Evolutionary conservation across 2,888 invertebrate species (phyloP), one percentile per base, ranked within the genome.

Genomic region (Zygothrica quintamaculata): DNA sequence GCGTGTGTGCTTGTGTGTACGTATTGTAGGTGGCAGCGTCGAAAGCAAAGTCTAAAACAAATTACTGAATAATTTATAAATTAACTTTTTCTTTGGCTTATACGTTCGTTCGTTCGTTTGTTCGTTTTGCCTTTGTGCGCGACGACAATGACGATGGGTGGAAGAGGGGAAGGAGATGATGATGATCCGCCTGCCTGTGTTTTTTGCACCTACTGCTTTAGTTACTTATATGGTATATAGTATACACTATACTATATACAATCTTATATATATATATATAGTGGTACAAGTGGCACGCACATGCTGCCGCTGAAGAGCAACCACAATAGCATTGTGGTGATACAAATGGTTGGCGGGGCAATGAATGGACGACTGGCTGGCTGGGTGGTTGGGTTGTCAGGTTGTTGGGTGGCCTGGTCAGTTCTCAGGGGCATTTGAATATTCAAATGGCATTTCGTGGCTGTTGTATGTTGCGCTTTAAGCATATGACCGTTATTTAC

Each of bases 61-160:
- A 88, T 87, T 87, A 87, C 86, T 88, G 80, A 88, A 85, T 85
- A 86, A 88, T 85, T 88, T 87, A 86, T 79, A 88, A 86, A 75
- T 77, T 77, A 80, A 74, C 67, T 82, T 79, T 77, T 85, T 78
- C 68, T 69, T 75, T 64, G 47, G 53, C 26, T 50, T 46, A 65
- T 39, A 53, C 52, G 46, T 52, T 77, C 55, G 44, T 61, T 70
- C 61, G n/a, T n/a, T n/a, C n/a, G n/a, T n/a, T n/a, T n/a, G n/a
- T n/a, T n/a, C n/a, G n/a, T n/a, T n/a, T n/a, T n/a, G 65, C 50
- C 60, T 66, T 79, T 80, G 79, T 86, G 53, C 58, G 68, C 71
- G 61, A 65, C 53, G 53, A 69, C 74, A 81, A 77, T 77, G 85
- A 11, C 37, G 51, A 50, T 33, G 48, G 42, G 36, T 50, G 8